Evolutionary conservation across 2,113 vertebrate genomes (phyloP), one percentile per base, ranked within the genome.

Genomic region (Coptodon rendalli): DNA sequence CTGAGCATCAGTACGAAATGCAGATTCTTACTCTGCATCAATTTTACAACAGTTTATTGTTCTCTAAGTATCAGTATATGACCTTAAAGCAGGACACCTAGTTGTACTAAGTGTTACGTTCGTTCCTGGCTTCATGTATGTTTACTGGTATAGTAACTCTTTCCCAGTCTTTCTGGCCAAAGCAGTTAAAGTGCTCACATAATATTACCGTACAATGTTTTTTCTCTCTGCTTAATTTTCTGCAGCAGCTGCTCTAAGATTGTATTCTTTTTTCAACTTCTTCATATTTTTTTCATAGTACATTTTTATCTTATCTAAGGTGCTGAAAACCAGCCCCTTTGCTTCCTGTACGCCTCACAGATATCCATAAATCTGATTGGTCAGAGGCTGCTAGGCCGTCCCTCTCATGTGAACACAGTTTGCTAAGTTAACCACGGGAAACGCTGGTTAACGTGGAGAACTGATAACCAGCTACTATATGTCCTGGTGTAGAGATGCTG

Each of bases 141-240:
- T 27, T 57, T 57, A 57, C 27, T 57, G 1, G 8, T 57, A 1
- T 29, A 59, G 13, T 59, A 59, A 16, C 56, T 29, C 13, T 59
- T 59, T 59, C 24, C 24, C 12, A 27, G 56, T 59, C 56, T 59
- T 59, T 29, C 56, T 14, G 24, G 6, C 54, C 54, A 14, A 57
- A 57, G 22, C 54, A 27, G 12, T 27, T 57, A 14, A 27, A 57
- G 54, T 27, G 54, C 6, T 57, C 6, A 14, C 54, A 27, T 57
- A 14, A 4, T 27, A 40, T 12, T 5, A 27, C 22, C 1, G 0
- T 7, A 0, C 22, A 56, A 22, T 13, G 53, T 0, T 56, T 53
- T 56, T 27, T 14, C 5, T 29, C 54, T 14, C 54, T 57, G 54
- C 2, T 57, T 27, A 27, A 14, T 59, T 29, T 14, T 29, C 56